Evolutionary conservation across 2,113 vertebrate species (phyloP), one percentile per base, ranked within the genome.

Genomic region (Nannobrachium achirus): DNA sequence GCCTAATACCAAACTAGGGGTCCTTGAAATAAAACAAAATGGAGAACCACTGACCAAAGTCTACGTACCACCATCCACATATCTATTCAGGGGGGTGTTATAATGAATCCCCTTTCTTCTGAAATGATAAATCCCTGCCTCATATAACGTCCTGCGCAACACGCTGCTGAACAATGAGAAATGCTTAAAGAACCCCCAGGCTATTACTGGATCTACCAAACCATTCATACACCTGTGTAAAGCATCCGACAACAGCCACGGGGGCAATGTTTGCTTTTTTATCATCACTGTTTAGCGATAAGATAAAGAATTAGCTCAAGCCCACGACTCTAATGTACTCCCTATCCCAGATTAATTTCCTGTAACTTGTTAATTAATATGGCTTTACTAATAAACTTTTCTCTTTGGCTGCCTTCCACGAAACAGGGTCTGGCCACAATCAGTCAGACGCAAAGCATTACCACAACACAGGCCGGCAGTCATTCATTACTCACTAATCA

Each of bases 401-500:
- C 63, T 78, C 50, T 84, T 77, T 82, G 80, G 78, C 76, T 65
- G 78, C 56, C 58, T 71, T 85, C 80, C 76, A n/a, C 71, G 25
- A 67, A 79, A 66, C 63, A 60, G 39, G 45, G 45, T 62, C 50
- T 65, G 66, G 65, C 63, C 71, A 79, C 75, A 80, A 75, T 84
- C 82, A 73, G 75, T 84, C 81, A 85, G 65, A 75, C 53, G 49
- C 77, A 80, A n/a, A 67, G 75, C 56, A 78, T 74, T 72, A 69
- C 64, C 40, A 70, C 70, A 69, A 67, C 73, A 66, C 62, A 75
- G 73, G 71, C 49, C 78, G 80, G 69, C 76, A 80, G 62, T 68
- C 72, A 66, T 71, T 82, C 77, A 78, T 84, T 78, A 73, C 60
- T 79, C 75, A 79, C 85, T 76, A 80, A 87, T 86, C 76, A 85